Evolutionary conservation across 2,888 invertebrate species (phyloP).

Genomic region (Mythimna albipuncta): DNA sequence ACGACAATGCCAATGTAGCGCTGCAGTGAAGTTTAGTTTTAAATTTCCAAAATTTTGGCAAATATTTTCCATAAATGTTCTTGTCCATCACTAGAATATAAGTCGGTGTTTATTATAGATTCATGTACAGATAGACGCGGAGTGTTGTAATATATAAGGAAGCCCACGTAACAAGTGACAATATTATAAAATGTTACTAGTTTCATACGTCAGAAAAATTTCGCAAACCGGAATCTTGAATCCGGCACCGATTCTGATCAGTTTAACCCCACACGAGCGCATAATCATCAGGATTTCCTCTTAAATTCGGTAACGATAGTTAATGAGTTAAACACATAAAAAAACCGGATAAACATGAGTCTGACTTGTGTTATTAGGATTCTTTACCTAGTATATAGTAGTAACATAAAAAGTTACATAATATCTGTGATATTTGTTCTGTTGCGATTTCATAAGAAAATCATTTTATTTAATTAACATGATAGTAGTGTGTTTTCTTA

Average conservation of each 20-base stretch:
- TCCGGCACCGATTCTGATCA: slow-evolving; percentile 13
- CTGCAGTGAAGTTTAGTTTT: no score
- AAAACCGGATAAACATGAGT: background rate
- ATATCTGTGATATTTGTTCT: no score
- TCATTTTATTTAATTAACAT: no score
- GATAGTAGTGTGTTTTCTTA: no score
- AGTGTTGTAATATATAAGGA: no score
- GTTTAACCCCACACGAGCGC: background rate
- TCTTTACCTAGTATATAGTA: background rate
- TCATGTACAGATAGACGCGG: no score
- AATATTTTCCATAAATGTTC: no score
- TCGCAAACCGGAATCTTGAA: slow-evolving; percentile 14
- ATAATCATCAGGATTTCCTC: slow-evolving; percentile 33
- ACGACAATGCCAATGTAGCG: no score
- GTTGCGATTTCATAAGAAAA: no score
- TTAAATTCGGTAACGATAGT: slow-evolving; percentile 12
- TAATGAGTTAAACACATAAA: slow-evolving; percentile 21
- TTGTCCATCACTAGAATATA: no score
- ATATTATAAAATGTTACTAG: slow-evolving; percentile 1
- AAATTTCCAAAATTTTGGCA: no score
- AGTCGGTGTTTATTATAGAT: no score
- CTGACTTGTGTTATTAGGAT: background rate
- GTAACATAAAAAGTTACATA: background rate
- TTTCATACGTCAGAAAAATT: background rate
- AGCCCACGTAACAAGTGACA: slow-evolving; percentile 9